Base-by-base conservation (phyloP, 2,797 vertebrate species). In the Psittacula derbiana region DNA sequence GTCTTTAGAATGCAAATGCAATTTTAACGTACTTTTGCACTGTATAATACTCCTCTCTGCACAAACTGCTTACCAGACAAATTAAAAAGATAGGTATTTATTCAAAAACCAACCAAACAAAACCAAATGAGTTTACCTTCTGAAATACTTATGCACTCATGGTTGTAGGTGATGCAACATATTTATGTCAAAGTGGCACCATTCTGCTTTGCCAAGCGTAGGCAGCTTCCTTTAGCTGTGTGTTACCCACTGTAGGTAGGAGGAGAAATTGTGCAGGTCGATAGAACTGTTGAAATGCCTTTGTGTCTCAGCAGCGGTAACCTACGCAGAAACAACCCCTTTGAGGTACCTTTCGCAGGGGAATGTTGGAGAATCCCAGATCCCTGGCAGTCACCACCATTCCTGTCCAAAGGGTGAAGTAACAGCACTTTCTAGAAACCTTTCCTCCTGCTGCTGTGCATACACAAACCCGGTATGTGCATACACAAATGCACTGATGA, bases 1-100 rank as follows among this genome's bases (percentile, higher is more conserved):
- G 53, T 93, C 85, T 96, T 94, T 21, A 90, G 72, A 94, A 80
- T n/a, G 62, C 52, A 80, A 93, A 69, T 38, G 20, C 44, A 60
- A 31, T 80, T 80, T 80, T 41, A 50, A 58, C 33, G 6, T 74
- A 28, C 38, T 73, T 92, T 47, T 15, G 60, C 44, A 13, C 78
- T 49, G 12, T 80, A 5, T 47, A 49, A 8, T n/a, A n/a, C 60
- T 92, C 52, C 27, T 93, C 66, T 92, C 33, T 65, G 44, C 75
- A 64, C 53, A 80, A 80, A 76, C 43, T 90, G 83, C 93, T 94
- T 90, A 71, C 67, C 5, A 7, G 67, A 67, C 55, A 78, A 61
- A 88, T 90, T 24, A 36, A 61, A 84, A 92, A 69, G 75, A 41
- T 50, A 62, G 30, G 19, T 85, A 30, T 61, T 57, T 43, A 75